Conservation (phyloP, 2,797 vertebrate genomes). For the Parauchenoglanis ngamensis region DNA sequence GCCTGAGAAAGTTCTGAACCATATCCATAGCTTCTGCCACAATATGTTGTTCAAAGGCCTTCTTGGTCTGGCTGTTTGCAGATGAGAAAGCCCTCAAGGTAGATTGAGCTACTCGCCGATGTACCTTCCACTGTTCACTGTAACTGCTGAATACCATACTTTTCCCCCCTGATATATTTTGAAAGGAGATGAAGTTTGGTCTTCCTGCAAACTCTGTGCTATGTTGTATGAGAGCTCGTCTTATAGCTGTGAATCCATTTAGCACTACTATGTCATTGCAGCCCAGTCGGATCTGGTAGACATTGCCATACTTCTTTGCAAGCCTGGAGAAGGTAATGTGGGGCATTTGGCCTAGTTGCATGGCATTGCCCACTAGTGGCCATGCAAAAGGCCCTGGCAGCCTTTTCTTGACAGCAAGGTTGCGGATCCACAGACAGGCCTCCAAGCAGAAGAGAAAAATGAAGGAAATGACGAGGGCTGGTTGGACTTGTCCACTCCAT, state of each 20-base stretch:
- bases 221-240: conserved; percentile 77
- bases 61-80: conserved; percentile 73
- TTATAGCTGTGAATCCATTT: conserved; percentile 75
- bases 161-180: conserved; percentile 80
- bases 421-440: conserved; percentile 72
- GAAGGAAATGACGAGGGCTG: conserved; percentile 75
- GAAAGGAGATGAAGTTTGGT: conserved; percentile 84
- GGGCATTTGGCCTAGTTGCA: conserved; percentile 85
- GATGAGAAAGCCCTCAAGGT: conserved; percentile 81
- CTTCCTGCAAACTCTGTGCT: conserved; percentile 82
- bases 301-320: conserved; percentile 78
- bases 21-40: conserved; percentile 77
- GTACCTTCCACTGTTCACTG: conserved; percentile 78
- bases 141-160: conserved; percentile 81
- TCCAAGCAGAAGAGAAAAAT: conserved; percentile 78
- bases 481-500: conserved; percentile 77
- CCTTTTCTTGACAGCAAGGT: conserved; percentile 64
- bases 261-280: conserved; percentile 80
- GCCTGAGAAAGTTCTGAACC: conserved; percentile 69
- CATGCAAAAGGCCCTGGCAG: conserved; percentile 84
- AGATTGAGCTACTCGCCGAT: conserved; percentile 79
- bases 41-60: conserved; percentile 78
- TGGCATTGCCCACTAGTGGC: conserved; percentile 83
- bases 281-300: conserved; percentile 85
- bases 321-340: conserved; percentile 79